Base-by-base conservation (phyloP, 2,113 vertebrate genomes). In the Emydura subglobosa region DNA sequence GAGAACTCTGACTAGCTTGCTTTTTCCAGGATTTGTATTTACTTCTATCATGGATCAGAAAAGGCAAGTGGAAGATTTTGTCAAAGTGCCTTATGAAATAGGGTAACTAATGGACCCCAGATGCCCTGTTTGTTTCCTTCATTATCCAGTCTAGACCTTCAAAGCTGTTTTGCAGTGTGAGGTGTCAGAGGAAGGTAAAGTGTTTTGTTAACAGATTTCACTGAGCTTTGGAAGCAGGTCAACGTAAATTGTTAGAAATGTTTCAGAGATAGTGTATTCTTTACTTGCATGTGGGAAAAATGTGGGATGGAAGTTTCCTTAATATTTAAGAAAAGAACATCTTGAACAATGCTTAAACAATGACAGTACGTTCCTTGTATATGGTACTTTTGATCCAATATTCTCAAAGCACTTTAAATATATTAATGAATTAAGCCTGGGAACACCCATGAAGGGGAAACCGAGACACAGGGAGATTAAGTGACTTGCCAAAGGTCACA, bases 21-120 rank as follows among this genome's bases (percentile, higher is more conserved):
- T 94, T 93, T 87, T 93, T 96, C 93, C 95, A 96, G 95, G 93
- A 95, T 97, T 97, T 97, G 95, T 97, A 57, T 97, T 97, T 96
- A 93, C 96, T 96, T 97, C 94, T 96, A 96, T 96, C 94, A 94
- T 94, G 97, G 95, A 96, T 86, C 95, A 96, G 96, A 97, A 97
- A 97, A 95, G 95, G 95, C 93, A 96, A 93, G 97, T 94, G 92
- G 96, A 94, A 96, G 96, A 96, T 91, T 95, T 94, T 94, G 94
- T 96, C 93, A 96, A 90, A 97, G 92, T 39, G 81, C 90, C 96
- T 95, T 79, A 94, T 97, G 97, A 96, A 97, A 97, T 88, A 92
- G 95, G 95, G 94, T 96, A 96, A 95, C 96, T 96, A 96, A 97
- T 97, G 95, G 95, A 97, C 93, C 95, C 96, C 93, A 97, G 93